These are phyloP conservation scores for Melospiza melodia DNA, from an alignment of 2,113 vertebrate species.

Conservation along the genomic window DNA sequence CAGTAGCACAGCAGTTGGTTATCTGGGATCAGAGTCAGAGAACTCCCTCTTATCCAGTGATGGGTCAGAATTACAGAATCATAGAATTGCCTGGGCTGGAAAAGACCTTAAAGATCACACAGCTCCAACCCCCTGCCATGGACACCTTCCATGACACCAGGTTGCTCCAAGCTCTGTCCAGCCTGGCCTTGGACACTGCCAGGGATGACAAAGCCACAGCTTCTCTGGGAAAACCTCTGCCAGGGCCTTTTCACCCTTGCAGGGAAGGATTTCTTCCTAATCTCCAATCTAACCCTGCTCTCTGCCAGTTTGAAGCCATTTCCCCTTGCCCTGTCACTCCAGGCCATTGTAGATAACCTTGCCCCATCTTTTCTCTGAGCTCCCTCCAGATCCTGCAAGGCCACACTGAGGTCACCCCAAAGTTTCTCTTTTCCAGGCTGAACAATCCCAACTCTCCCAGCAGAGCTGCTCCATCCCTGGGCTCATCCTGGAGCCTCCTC, in stretches of 20 bases:
- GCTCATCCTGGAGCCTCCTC: background rate
- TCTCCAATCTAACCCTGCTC: background rate
- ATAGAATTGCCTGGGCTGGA: background rate
- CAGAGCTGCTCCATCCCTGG: background rate
- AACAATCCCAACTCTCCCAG: background rate
- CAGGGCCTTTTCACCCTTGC: background rate
- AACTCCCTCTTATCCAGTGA: background rate
- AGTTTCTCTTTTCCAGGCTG: background rate
- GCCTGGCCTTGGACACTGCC: background rate
- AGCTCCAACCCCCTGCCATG: background rate
- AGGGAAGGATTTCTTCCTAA: background rate
- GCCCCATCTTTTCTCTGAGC: background rate
- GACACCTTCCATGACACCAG: rapidly evolving
- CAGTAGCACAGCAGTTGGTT: background rate
- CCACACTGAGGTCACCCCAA: background rate
- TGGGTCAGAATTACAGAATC: background rate
- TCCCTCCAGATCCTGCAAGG: background rate
- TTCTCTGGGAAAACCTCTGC: background rate
- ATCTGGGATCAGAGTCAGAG: background rate
- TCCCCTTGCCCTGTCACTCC: background rate
- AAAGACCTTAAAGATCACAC: background rate
- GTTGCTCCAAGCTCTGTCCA: rapidly evolving
- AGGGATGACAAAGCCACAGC: background rate
- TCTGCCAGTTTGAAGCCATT: background rate
- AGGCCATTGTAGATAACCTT: background rate